phyloP scores from a whole-genome alignment of 2,888 invertebrate species.

The Acleris holmiana region DNA sequence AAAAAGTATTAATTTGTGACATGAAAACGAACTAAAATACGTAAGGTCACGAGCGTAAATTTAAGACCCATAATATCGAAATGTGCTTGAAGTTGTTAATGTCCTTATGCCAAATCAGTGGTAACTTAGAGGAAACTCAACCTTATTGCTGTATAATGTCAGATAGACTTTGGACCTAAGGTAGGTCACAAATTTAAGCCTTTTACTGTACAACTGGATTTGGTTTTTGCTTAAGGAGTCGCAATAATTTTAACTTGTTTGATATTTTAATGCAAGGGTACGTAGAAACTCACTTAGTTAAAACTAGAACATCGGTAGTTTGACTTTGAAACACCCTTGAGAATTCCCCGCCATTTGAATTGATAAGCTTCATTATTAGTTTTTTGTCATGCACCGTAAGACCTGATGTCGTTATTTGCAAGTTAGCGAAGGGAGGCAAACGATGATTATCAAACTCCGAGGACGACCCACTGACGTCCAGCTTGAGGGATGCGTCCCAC shows the following conservation, averaged over 20 bases:
- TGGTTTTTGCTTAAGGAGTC: too few relatives aligned
- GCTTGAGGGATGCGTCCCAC: constrained; percentile 88
- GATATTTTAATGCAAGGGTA: neutral
- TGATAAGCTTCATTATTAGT: constrained; percentile 87
- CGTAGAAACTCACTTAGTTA: constrained; percentile 76
- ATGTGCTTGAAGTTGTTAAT: too few relatives aligned
- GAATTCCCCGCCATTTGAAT: constrained; percentile 88
- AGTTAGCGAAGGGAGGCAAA: constrained; percentile 89
- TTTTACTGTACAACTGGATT: too few relatives aligned
- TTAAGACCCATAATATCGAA: too few relatives aligned
- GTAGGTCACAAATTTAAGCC: too few relatives aligned
- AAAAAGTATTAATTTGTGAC: too few relatives aligned
- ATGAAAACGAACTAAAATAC: too few relatives aligned
- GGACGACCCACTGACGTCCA: constrained; percentile 86
- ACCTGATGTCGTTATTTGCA: constrained; percentile 92
- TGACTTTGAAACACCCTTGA: constrained; percentile 80
- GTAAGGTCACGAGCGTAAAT: too few relatives aligned
- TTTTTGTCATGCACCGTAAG: constrained; percentile 86
- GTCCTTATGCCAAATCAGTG: too few relatives aligned
- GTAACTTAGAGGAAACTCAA: too few relatives aligned
- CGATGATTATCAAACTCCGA: constrained; percentile 84
- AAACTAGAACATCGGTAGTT: constrained; percentile 82
- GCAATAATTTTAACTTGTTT: neutral
- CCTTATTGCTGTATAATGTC: too few relatives aligned
- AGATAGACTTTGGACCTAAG: too few relatives aligned